Percentiles rank a stretch among this genome's conserved stretches.
phyloP scores from a whole-genome alignment of 2,888 invertebrate genomes.

The Habroteleia sp. region DNA sequence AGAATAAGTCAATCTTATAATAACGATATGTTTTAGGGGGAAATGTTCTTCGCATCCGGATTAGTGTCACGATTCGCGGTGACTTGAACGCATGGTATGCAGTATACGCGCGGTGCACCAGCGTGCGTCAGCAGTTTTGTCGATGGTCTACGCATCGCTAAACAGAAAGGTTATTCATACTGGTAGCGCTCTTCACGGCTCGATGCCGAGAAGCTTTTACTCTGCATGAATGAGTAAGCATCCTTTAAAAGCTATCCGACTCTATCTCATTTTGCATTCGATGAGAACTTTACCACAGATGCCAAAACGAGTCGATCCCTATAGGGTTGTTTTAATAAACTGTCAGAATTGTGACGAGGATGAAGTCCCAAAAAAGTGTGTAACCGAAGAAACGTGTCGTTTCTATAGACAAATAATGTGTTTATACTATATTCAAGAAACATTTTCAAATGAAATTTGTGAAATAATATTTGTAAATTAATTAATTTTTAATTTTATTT shows the following conservation, averaged over 20 bases:
- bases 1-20: background rate
- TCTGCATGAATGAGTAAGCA: constrained; percentile 56
- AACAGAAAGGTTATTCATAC: constrained; percentile 60
- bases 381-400: too few species aligned
- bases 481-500: too few species aligned
- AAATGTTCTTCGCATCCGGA: constrained; percentile 12
- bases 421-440: background rate
- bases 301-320: constrained; percentile 17
- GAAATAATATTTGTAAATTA: too few species aligned
- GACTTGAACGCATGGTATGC: constrained; percentile 57
- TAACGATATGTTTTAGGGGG: constrained; percentile 1
- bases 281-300: constrained; percentile 49
- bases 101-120: constrained; percentile 46
- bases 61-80: constrained; percentile 32
- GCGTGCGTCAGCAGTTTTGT: constrained; percentile 62
- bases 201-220: constrained; percentile 55
- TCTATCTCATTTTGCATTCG: constrained; percentile 49
- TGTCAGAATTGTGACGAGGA: constrained; percentile 22
- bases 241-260: constrained; percentile 50
- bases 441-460: too few species aligned
- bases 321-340: constrained; percentile 14
- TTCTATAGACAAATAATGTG: too few species aligned
- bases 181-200: constrained; percentile 51
- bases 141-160: constrained; percentile 63
- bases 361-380: background rate